Conservation (phyloP, 2,888 invertebrate species). For the Eristalis pertinax region DNA sequence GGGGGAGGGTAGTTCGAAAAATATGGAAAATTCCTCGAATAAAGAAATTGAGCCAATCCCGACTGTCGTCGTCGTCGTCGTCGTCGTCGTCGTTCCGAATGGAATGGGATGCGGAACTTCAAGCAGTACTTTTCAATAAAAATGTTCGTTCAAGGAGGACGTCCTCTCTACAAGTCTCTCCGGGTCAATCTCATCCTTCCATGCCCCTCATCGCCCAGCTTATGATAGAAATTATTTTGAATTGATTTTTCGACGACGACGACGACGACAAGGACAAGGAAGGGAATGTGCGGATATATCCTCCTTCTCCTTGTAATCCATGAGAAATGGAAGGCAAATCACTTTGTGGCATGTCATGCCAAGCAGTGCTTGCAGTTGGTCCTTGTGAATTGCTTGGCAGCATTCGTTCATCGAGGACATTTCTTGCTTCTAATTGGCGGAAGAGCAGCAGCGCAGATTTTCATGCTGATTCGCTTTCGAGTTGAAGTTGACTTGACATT, state of each 20-base stretch:
- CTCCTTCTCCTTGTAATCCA: conserved; percentile 18
- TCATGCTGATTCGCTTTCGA: not conserved
- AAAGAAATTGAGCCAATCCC: not conserved
- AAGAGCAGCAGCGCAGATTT: not conserved
- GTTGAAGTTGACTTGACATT: not conserved
- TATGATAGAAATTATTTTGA: conserved; percentile 41
- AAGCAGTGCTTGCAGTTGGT: not conserved
- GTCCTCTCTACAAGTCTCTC: not conserved
- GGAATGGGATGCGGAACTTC: not conserved
- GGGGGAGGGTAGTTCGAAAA: not conserved
- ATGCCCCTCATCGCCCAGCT: not conserved
- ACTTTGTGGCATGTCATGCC: not conserved
- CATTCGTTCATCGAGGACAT: not conserved
- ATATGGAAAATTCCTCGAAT: not conserved
- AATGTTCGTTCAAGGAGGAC: conserved; percentile 5
- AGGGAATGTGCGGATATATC: not conserved
- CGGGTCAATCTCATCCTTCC: conserved; percentile 21
- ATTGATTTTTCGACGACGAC: conserved; percentile 42
- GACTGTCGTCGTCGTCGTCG: not conserved
- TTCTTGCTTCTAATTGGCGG: not conserved
- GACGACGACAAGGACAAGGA: not conserved
- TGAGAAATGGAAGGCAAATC: not conserved
- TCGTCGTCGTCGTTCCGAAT: too few species aligned
- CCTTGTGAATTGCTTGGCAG: too few species aligned
- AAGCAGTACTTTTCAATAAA: conserved; percentile 15